Base-by-base conservation (phyloP, 2,113 vertebrate species). In the Chlorodrepanis virens region DNA sequence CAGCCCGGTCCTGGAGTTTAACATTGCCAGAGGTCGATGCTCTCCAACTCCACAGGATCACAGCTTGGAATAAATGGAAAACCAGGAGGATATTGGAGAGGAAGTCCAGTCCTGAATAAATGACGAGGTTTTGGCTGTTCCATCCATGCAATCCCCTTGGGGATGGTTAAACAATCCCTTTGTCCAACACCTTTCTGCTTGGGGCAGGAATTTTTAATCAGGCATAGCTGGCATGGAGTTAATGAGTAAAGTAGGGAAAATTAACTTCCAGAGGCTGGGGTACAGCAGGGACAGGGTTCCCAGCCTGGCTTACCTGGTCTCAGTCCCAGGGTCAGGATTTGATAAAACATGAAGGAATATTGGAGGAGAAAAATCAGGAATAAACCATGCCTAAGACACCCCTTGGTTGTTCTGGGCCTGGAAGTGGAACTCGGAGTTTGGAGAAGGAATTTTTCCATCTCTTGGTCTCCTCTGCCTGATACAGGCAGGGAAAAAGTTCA, bases 401-500 rank as follows among this genome's bases (percentile, higher is more conserved):
- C n/a, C n/a, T 11, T 7, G 57, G 40, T 8, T 33, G 13, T 18
- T 45, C n/a, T 6, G 40, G 0, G 0, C 6, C 12, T 28, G 40
- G 82, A 64, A 56, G 12, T 3, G 28, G 40, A 64, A 17, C 25
- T 53, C 3, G 1, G 57, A 22, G 39, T 13, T 39, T 53, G 64
- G 16, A 69, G 50, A 40, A 64, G 33, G 71, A 61, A 37, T 53
- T 83, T 60, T 53, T 22, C 25, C 44, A 20, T 22, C 28, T 15
- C 47, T 44, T 2, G 1, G 25, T 50, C n/a, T 64, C 45, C 39
- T 56, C 29, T 53, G n/a, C 47, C 45, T 8, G 29, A 29, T n/a
- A 2, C 33, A 52, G 45, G 37, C 16, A 10, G 71, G 69, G 47
- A 25, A 50, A 14, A 50, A 2, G 8, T 5, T 5, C 20, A 27